phyloP scores from a whole-genome alignment of 2,888 invertebrate species.

The Anaspis maculata region DNA sequence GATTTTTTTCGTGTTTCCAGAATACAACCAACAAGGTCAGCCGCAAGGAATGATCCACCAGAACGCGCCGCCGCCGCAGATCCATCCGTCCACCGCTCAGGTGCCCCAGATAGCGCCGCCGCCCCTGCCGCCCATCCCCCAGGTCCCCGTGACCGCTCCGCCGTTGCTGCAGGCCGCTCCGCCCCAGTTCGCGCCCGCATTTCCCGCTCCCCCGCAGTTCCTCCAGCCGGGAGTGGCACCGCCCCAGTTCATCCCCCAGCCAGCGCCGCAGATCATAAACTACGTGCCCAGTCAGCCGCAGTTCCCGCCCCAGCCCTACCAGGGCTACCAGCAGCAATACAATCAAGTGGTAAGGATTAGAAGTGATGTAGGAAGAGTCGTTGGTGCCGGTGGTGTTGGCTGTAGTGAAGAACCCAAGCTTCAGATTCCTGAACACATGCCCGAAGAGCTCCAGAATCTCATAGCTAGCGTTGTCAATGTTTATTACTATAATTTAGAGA shows the following conservation, averaged over 20 bases:
- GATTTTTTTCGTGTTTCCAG: too few relatives aligned
- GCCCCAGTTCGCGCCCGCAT: slow-evolving; percentile 31
- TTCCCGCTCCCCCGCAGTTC: slow-evolving; percentile 34
- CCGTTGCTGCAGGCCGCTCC: slow-evolving; percentile 27
- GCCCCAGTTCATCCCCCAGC: slow-evolving; percentile 27
- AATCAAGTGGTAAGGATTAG: slow-evolving; percentile 38
- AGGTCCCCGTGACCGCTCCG: slow-evolving; percentile 31
- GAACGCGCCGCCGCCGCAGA: slow-evolving; percentile 19
- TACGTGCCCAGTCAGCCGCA: slow-evolving; percentile 36
- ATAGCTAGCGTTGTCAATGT: too few relatives aligned
- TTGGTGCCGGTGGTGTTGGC: not conserved
- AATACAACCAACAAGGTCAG: slow-evolving; percentile 29
- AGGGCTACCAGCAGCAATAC: slow-evolving; percentile 36
- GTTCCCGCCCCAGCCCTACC: slow-evolving; percentile 31
- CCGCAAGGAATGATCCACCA: slow-evolving; percentile 20
- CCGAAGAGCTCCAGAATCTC: too few relatives aligned
- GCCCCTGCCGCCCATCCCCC: slow-evolving; percentile 23
- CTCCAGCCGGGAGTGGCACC: slow-evolving; percentile 28
- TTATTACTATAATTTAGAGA: too few relatives aligned
- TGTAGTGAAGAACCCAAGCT: too few relatives aligned
- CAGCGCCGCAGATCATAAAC: slow-evolving; percentile 33
- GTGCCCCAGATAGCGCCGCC: slow-evolving; percentile 19
- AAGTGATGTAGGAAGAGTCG: too few relatives aligned
- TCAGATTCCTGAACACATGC: too few relatives aligned
- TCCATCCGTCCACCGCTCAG: slow-evolving; percentile 20